Evolutionary conservation across 2,888 invertebrate genomes (phyloP), one percentile per base, ranked within the genome.

Genomic region (Microchrysa polita): DNA sequence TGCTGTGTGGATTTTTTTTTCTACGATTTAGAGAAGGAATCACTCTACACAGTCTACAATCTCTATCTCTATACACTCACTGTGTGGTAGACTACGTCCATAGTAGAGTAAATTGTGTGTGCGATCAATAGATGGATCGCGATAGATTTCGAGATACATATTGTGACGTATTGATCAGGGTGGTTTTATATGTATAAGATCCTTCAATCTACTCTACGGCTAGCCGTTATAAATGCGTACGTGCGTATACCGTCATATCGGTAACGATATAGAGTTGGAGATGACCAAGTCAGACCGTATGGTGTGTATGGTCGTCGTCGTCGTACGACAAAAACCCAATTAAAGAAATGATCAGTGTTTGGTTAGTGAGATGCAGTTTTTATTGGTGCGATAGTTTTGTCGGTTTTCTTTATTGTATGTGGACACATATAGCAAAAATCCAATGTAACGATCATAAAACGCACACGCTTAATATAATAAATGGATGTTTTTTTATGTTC

Each of bases 301-400:
- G 59, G 22, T 18, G 16, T 14, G 61, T 40, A 16, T n/a, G 22
- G 22, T 4, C 27, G 48, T 44, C 44, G 9, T 44, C 22, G 48
- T 22, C 48, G 59, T 48, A 48, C 72, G 72, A 73, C 60, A 75
- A 75, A 75, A 75, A 75, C 73, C 75, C 75, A 75, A 75, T 75
- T 75, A 75, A 75, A 75, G 75, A 75, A 75, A 75, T 75, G 75
- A 75, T 55, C 69, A 73, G 71, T 65, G n/a, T n/a, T n/a, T 72
- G 71, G 59, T 67, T 75, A 71, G 73, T 67, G 53, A 67, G 55
- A 55, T 75, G 65, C n/a, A n/a, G 72, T 73, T 75, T 75, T 75
- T 75, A 72, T 72, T 59, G 18, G 65, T 34, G 27, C 7, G 16
- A 1, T 22, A 34, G 55, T 72, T 59, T 48, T 59, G 44, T 59